Evolutionary conservation across 2,113 vertebrate species (phyloP), one percentile per base, ranked within the genome.

Genomic region (Chionodraco myersi): DNA sequence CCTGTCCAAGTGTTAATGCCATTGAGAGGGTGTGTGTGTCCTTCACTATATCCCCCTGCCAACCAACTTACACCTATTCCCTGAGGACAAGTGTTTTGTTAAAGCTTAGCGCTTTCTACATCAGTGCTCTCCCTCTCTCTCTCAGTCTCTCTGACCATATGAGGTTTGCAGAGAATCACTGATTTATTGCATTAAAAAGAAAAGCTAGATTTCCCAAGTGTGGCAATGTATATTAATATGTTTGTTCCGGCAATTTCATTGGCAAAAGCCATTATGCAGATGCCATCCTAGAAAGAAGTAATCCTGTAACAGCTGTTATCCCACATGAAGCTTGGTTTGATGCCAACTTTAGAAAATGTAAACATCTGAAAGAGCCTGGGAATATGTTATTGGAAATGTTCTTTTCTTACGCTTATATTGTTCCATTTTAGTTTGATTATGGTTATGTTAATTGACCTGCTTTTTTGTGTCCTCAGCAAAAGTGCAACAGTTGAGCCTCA

Each of bases 1-100:
- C 95, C 96, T 96, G 95, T 96, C 97, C 97, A 97, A 97, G 97
- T 96, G 96, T 96, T 97, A 97, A 95, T 96, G 96, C 95, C 96
- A 97, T 97, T 97, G 96, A 97, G 95, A 95, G 95, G 96, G 95
- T 95, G 96, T 96, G 96, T 97, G 96, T 97, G 96, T 96, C 95
- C 95, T 92, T 79, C 89, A 88, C 92, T 92, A 92, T 76, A 77
- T 72, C 67, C 89, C 86, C 88, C 92, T 86, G 84, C 90, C 88
- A 91, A 73, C 89, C 80, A 91, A 93, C 85, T 91, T 93, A 91
- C 90, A 94, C 95, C 95, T 96, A 93, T 96, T 97, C 96, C 96
- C 96, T 92, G 89, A 96, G 96, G 96, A 96, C 95, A 95, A 96
- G 95, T 95, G 96, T 96, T 96, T 97, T 95, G 91, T 95, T 95